Conservation (phyloP, 2,888 invertebrate genomes). For the Drosophila sordidapex region DNA sequence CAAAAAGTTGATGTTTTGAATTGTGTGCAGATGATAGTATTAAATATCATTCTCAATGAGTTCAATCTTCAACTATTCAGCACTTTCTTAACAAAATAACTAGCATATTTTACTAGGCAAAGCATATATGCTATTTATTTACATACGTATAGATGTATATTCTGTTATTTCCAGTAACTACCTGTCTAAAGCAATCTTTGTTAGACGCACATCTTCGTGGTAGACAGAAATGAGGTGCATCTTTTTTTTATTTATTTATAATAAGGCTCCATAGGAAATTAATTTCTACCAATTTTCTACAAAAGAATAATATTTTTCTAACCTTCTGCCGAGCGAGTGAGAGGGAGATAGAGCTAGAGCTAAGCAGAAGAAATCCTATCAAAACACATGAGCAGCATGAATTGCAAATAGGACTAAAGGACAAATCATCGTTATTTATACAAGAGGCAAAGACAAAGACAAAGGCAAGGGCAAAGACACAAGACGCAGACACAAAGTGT, state of each 20-base stretch:
- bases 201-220: conserved; percentile 26
- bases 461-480: conserved; percentile 35
- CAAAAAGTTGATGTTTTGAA: neutral
- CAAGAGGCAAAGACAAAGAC: conserved; percentile 63
- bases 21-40: neutral
- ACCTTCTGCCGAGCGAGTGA: conserved; percentile 53
- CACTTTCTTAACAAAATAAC: neutral
- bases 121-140: neutral
- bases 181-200: conserved; percentile 34
- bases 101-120: neutral
- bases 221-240: conserved; percentile 27
- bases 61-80: neutral
- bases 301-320: conserved; percentile 73
- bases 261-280: conserved; percentile 77
- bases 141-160: neutral
- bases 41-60: neutral
- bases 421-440: conserved; percentile 78
- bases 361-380: conserved; percentile 75
- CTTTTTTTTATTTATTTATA: conserved; percentile 74
- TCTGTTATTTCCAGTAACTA: conserved; percentile 15
- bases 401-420: conserved; percentile 73
- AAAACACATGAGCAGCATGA: conserved; percentile 75
- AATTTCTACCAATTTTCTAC: conserved; percentile 78
- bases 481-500: conserved; percentile 47
- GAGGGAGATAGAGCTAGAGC: neutral